Evolutionary conservation across 2,797 vertebrate species (phyloP), one percentile per base, ranked within the genome.

Genomic region (Anabas testudineus): DNA sequence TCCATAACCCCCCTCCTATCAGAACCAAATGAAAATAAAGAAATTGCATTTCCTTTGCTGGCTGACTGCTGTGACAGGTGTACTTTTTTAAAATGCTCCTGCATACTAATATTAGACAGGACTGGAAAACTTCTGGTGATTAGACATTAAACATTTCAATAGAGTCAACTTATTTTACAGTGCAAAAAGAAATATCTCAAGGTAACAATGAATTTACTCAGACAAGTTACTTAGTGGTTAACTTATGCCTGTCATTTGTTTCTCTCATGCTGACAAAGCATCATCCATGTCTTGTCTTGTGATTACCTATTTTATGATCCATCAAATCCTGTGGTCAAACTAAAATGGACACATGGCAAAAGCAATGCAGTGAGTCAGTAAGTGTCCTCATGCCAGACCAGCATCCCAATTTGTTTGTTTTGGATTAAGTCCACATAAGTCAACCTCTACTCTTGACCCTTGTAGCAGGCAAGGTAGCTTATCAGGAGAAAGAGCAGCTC

Each of bases 381-480:
- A 41, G 15, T 16, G 14, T 16, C 14, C 2, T 41, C 15, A 43
- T 58, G n/a, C 65, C 49, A 55, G 10, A 61, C 21, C 7, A 4
- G 30, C 8, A 12, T 54, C 30, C 34, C 60, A 15, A 39, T 55
- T 47, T 43, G 16, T 30, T 2, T 36, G 34, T 39, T 52, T 76
- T 78, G 58, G 71, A 85, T 83, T 75, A 84, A 74, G 73, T 80
- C 52, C 28, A 56, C 49, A 63, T 30, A 19, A 59, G 70, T 74
- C 64, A 67, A 68, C 59, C 66, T 78, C 55, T 62, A 49, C 57
- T 86, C 65, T 83, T 84, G 74, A 86, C 82, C 76, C 36, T 48
- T 58, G 58, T 42, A 53, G 39, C 53, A 62, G 67, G 13, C 12
- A 26, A 74, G 75, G 41, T 61, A 55, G 21, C 61, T 82, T 82